phyloP scores from a whole-genome alignment of 64 coral and sea anemone species.

The Stylophora pistillata region DNA sequence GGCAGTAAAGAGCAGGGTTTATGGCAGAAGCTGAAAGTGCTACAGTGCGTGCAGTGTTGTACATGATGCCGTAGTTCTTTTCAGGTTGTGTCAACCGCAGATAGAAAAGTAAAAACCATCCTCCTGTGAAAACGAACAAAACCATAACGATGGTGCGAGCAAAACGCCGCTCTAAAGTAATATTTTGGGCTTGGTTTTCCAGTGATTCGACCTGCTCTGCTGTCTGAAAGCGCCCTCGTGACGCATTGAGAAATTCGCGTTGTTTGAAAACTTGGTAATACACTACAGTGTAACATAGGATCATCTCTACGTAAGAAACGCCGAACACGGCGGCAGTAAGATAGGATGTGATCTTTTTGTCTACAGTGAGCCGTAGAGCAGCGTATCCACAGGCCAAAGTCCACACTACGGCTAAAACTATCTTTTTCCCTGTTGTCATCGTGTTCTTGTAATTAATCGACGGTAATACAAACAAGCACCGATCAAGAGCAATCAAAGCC shows the following conservation, averaged over 20 bases:
- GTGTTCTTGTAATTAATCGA: constrained; percentile 65
- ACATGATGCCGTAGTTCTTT: constrained; percentile 64
- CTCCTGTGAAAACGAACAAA: constrained; percentile 58
- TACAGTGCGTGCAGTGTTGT: constrained; percentile 68
- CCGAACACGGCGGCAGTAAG: constrained; percentile 61
- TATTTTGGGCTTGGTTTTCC: background rate
- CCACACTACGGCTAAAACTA: constrained; percentile 44
- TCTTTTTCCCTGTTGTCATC: constrained; percentile 65
- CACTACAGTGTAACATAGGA: constrained; percentile 62
- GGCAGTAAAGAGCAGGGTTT: constrained; percentile 79
- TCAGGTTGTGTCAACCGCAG: constrained; percentile 59
- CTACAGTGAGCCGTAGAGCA: constrained; percentile 33
- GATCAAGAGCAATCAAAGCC: constrained; percentile 71
- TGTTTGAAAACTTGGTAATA: constrained; percentile 51
- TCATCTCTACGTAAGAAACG: constrained; percentile 36
- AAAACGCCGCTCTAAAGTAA: constrained; percentile 51
- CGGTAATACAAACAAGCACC: constrained; percentile 59
- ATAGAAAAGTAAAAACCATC: constrained; percentile 77
- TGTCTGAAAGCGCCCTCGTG: background rate
- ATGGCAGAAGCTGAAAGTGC: constrained; percentile 62
- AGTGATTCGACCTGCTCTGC: background rate
- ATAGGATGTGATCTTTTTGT: constrained; percentile 79
- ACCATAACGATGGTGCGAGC: constrained; percentile 76
- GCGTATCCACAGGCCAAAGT: constrained; percentile 52
- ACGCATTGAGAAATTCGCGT: background rate